Base-by-base conservation (phyloP, 2,888 invertebrate species). In the Acleris cristana region DNA sequence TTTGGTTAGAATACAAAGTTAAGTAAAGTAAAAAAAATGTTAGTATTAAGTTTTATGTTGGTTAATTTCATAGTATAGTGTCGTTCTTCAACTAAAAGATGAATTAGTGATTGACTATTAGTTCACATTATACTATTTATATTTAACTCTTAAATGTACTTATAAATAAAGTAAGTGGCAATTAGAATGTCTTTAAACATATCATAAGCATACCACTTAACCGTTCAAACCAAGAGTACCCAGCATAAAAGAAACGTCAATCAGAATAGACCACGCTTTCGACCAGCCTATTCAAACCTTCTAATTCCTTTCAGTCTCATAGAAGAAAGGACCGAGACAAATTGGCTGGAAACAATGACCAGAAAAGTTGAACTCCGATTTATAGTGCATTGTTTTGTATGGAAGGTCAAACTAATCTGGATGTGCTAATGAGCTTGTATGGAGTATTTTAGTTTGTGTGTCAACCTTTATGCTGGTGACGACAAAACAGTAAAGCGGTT, bases 391-490 rank as follows among this genome's bases (percentile, higher is more conserved):
- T n/a, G 23, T 26, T n/a, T 12, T 26, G 23, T n/a, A 26, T 2
- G n/a, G 44, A 23, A 51, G 23, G 45, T 30, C 16, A 49, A 18
- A 16, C 12, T 18, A 51, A 7, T 23, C 40, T 56, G 40, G 51
- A 8, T 56, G 18, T 14, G 7, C 16, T 57, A 49, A 49, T 60
- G 59, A 40, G 19, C 51, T 40, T 57, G 19, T 21, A 44, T 44
- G 23, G 18, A 49, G 59, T 65, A 23, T 54, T 65, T 60, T 60
- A 60, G 49, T 49, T 53, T 18, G 49, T 60, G 26, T 65, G 65
- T 54, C 60, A 65, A 65, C 65, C 55, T 65, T 55, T 65, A 30
- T 60, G 40, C 18, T 26, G 16, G 23, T 14, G 16, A 18, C 23
- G 54, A 44, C 58, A 40, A 34, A 65, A 65, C 65, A 54, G 65